Evolutionary conservation across 2,113 vertebrate genomes (phyloP), one percentile per base, ranked within the genome.

Genomic region (Ammospiza caudacuta): DNA sequence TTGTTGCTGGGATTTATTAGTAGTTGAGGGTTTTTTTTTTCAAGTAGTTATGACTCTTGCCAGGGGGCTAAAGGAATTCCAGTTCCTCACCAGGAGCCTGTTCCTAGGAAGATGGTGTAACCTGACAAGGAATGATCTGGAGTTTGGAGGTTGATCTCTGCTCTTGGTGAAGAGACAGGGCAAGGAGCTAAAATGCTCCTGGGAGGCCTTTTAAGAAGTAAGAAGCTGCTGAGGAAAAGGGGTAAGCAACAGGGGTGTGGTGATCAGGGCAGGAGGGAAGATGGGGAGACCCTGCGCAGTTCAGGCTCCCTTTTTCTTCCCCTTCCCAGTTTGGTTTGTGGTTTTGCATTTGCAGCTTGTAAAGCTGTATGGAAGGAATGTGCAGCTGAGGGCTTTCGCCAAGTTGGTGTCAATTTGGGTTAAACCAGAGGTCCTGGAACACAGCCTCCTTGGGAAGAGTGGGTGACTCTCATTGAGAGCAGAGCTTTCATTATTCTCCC

Each of bases 361-460:
- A 96, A 96, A 95, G 68, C 80, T 58, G 79, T 74, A 93, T 93
- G 94, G 95, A 96, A 96, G 94, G 95, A 97, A 97, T 93, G 93
- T 95, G 93, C 90, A 97, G 93, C 96, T 94, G 92, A 73, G 88
- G 90, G 88, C 39, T 93, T 88, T 92, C 2, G 37, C 90, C 94
- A 92, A 94, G 92, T 86, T 89, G 73, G 90, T 96, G 96, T 96
- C 94, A 92, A 77, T 96, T 83, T 97, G 94, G 94, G 96, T 96
- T 96, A 95, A 93, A 90, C 68, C 73, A 90, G 93, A 94, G 93
- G 94, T 94, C 70, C 90, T 93, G 92, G 88, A 94, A 62, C 35
- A 29, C 83, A 94, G 64, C 90, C 90, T 83, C 1, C 0, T 24
- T 61, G 91, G 80, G 87, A 94, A 94, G 44, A 89, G 79, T 83